These are phyloP conservation scores for Trichoplusia ni DNA, from an alignment of 1,140 invertebrate species.

Conservation along the genomic window DNA sequence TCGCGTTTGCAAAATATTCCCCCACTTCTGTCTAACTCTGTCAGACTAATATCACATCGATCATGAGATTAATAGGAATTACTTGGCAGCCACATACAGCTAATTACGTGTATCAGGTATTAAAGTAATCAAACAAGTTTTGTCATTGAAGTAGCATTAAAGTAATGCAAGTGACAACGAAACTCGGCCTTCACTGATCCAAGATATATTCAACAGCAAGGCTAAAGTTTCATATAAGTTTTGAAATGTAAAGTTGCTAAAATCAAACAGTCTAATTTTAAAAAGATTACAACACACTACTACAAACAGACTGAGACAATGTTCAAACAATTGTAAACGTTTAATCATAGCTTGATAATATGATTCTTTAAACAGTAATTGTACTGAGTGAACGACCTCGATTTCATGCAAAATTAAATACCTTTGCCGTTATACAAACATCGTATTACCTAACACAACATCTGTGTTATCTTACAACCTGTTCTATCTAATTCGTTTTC, in stretches of 20 bases:
- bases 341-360: neutral
- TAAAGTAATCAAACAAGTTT: slow-evolving; percentile 4
- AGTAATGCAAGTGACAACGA: slow-evolving; percentile 9
- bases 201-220: slow-evolving; percentile 10
- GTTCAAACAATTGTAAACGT: slow-evolving; percentile 19
- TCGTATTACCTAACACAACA: slow-evolving; percentile 1
- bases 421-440: neutral
- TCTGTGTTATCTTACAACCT: neutral
- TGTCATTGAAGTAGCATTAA: slow-evolving; percentile 14
- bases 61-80: slow-evolving; percentile 5
- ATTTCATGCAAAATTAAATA: slow-evolving; percentile 11
- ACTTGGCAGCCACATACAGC: neutral
- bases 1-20: neutral
- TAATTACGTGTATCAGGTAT: neutral
- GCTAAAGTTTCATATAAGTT: slow-evolving; percentile 18
- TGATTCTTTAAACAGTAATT: neutral
- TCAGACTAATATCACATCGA: neutral
- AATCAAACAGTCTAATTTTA: slow-evolving; percentile 13
- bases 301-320: neutral
- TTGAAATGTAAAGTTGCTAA: slow-evolving; percentile 25
- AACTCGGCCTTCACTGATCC: slow-evolving; percentile 12
- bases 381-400: neutral
- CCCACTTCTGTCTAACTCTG: neutral
- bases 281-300: slow-evolving; percentile 11
- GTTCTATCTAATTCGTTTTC: neutral